phyloP scores from a whole-genome alignment of 2,113 vertebrate species.

The Cheilinus undulatus region DNA sequence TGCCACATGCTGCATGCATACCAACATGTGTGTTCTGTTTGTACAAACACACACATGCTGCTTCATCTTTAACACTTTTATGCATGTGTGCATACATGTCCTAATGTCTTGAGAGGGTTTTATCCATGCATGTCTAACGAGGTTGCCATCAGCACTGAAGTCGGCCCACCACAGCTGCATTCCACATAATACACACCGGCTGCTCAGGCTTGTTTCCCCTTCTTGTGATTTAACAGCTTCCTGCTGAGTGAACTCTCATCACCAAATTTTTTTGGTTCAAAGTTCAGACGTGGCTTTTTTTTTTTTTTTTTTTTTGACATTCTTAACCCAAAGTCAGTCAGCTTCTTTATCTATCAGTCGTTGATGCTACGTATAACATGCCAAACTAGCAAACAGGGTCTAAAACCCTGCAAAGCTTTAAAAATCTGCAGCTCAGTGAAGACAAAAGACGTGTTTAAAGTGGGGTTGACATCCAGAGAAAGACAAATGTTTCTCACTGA shows the following conservation, averaged over 20 bases:
- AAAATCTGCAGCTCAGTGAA: conserved; percentile 12
- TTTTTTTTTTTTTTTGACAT: conserved; percentile 1
- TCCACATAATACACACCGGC: conserved; percentile 42
- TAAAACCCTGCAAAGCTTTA: conserved; percentile 7
- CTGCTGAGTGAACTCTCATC: conserved; percentile 18
- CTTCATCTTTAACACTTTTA: conserved; percentile 33
- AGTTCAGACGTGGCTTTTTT: conserved; percentile 36
- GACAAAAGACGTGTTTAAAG: conserved; percentile 27
- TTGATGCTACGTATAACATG: neutral
- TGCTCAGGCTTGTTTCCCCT: conserved; percentile 22
- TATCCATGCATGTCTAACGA: conserved; percentile 32
- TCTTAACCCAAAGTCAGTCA: conserved; percentile 2
- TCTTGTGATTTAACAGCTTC: conserved; percentile 58
- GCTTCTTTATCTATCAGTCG: conserved; percentile 2
- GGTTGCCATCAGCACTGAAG: conserved; percentile 15
- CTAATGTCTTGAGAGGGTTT: conserved; percentile 29
- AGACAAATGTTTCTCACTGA: conserved; percentile 36
- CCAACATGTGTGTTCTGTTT: neutral
- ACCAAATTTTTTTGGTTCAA: conserved; percentile 23
- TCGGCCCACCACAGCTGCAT: conserved; percentile 47
- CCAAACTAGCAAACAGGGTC: conserved; percentile 9
- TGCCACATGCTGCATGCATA: conserved; percentile 22
- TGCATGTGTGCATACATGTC: conserved; percentile 26
- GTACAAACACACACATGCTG: conserved; percentile 26
- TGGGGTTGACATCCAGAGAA: conserved; percentile 5